Base-by-base conservation (phyloP, 2,888 invertebrate species). In the Lepidocyrtinus sp. region DNA sequence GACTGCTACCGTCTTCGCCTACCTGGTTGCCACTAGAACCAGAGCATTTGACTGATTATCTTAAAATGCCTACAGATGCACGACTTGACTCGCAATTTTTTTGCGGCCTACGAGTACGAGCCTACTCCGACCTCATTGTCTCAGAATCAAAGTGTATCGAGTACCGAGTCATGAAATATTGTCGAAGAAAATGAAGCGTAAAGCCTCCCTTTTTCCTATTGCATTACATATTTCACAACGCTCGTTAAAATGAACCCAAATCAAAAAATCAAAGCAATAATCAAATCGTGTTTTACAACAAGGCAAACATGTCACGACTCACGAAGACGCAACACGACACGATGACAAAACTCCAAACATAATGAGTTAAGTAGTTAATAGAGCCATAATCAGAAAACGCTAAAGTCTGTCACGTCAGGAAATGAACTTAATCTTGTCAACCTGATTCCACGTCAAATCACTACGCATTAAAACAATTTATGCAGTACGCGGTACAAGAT, bases 351-450 rank as follows among this genome's bases (percentile, higher is more conserved):
- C 68, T 68, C 25, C n/a, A n/a, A n/a, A n/a, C n/a, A n/a, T n/a
- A n/a, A n/a, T n/a, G n/a, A n/a, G n/a, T n/a, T n/a, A n/a, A n/a
- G n/a, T n/a, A n/a, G n/a, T n/a, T n/a, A n/a, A n/a, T n/a, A n/a
- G n/a, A n/a, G n/a, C n/a, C n/a, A n/a, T n/a, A n/a, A n/a, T n/a
- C n/a, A n/a, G n/a, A n/a, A n/a, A n/a, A n/a, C n/a, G n/a, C n/a
- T n/a, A n/a, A n/a, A n/a, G n/a, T n/a, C n/a, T n/a, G n/a, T n/a
- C n/a, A n/a, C n/a, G 7, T 12, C 36, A 75, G 75, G 64, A 75
- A 75, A 69, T 75, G 75, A 75, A 75, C 75, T 75, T 75, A 75
- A 75, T 69, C 75, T 75, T 75, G 75, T 75, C 75, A 75, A 69
- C 69, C 75, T 70, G 69, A 69, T 70, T 75, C 36, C 7, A 36